These are phyloP conservation scores for Pseudomyrmex pallidus DNA, from an alignment of 1,140 invertebrate species.

Conservation along the genomic window DNA sequence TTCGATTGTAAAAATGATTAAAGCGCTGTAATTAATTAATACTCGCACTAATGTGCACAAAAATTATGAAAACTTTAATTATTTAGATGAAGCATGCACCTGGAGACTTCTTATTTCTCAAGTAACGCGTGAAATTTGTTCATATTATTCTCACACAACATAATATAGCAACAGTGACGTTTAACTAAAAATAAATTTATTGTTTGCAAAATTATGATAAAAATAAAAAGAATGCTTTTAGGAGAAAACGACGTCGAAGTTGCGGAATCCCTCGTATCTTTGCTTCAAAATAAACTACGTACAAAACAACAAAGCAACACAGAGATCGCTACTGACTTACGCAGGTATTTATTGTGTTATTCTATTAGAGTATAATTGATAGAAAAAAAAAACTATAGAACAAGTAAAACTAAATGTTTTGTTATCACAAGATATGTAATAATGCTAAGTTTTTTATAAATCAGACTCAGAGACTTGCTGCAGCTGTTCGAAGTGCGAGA, in stretches of 20 bases:
- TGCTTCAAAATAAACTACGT: slow-evolving; percentile 79
- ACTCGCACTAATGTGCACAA: background rate
- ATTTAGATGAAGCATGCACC: background rate
- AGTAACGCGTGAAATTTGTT: background rate
- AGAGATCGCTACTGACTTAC: slow-evolving; percentile 70
- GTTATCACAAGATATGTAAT: too few species aligned
- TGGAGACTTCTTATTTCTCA: background rate
- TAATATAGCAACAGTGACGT: background rate
- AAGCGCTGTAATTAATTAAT: background rate
- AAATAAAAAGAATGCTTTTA: slow-evolving; percentile 77
- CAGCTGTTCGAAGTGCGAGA: slow-evolving; percentile 86
- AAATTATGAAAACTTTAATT: slow-evolving; percentile 25
- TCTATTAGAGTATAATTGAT: slow-evolving; percentile 12
- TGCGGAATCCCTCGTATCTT: slow-evolving; percentile 86
- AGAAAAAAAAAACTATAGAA: too few species aligned
- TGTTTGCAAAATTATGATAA: slow-evolving; percentile 3
- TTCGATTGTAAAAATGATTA: background rate
- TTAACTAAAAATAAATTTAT: background rate
- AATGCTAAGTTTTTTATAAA: background rate
- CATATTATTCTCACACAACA: background rate
- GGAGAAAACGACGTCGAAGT: slow-evolving; percentile 91
- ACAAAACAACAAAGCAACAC: slow-evolving; percentile 74
- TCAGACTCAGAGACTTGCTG: slow-evolving; percentile 81
- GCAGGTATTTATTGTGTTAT: slow-evolving; percentile 69
- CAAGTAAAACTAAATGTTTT: too few species aligned